Evolutionary conservation across 2,888 invertebrate genomes (phyloP), one percentile per base, ranked within the genome.

Genomic region (Papilio demoleus): DNA sequence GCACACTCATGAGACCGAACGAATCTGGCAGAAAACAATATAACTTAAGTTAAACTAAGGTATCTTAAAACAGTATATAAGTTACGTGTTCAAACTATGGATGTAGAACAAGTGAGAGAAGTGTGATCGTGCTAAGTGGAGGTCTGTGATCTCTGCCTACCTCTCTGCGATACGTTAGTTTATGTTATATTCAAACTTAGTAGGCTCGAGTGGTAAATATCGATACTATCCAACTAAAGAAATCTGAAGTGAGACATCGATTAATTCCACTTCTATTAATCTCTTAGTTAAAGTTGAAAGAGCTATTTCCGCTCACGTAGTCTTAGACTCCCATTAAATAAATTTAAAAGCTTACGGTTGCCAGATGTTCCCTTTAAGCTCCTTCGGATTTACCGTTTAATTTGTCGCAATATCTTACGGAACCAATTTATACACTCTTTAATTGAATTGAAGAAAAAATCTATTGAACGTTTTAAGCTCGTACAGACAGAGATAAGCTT

Each of bases 311-410:
- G 62, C 47, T 47, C 62, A 45, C 17, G 45, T 47, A 47, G 34
- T 47, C 47, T 47, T 47, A 47, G 45, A 47, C 11, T 31, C 31
- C 45, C 47, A 47, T 62, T 47, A 47, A 62, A 62, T 62, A 34
- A 62, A 62, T 62, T 62, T 45, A 47, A 62, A 47, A 62, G 62
- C 62, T 62, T 47, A 31, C 62, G 45, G 31, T 19, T 14, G 45
- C 47, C 62, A 62, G 62, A 62, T 62, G 62, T 62, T 34, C 62
- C 34, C 62, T 24, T 62, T 62, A 45, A 62, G 47, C 47, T 62
- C 47, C 62, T 47, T 62, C 45, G 19, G 34, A 62, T 62, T 62
- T 62, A 62, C 62, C 34, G 62, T 53, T 53, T 53, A 53, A 53
- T 62, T 45, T 47, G 31, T 62, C 47, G 45, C 47, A 62, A 22